Base-by-base conservation (phyloP, 1,140 invertebrate species). In the Heterodera schachtii region DNA sequence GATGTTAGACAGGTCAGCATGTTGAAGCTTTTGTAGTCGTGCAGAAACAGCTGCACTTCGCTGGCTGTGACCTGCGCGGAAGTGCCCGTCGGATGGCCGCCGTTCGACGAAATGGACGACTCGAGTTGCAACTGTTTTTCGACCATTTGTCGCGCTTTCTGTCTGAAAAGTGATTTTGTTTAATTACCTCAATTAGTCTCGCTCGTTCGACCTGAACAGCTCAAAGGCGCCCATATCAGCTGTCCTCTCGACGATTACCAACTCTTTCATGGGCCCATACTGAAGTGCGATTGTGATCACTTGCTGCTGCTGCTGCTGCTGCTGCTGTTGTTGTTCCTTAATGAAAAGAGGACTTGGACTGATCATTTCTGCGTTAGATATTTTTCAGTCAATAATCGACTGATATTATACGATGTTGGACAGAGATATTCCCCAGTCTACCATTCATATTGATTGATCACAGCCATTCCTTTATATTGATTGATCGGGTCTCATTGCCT, bases 1-100 rank as follows among this genome's bases (percentile, higher is more conserved):
- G 78, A 84, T 7, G 83, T 78, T 5, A 89, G 60, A 75, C 96
- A 93, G 90, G 96, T 94, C 82, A 98, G 92, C 86, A 98, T 94
- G 92, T 98, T 97, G 52, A 93, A 93, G 41, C 94, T 95, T 89
- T 92, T 94, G 91, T 96, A 96, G 91, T 98, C 96, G 91, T 99
- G 97, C 47, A 95, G 93, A 91, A 98, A 98, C 60, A 99, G 92
- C 31, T 91, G 86, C 66, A 92, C 88, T 81, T 92, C 91, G 82
- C 60, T 81, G 41, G 69, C 49, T 3, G 84, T 49, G 75, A 71
- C 66, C 31, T 46, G 31, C 5, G 8, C 19, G 7, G 43, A 9
- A 8, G 46, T 43, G n/a, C 13, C 43, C 8, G 44, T 9, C 46
- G 47, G 60, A 47, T 80, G 7, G 64, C 46, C 5, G 60, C 70